These are phyloP conservation scores for Indicator maculatus DNA, from an alignment of 2,113 vertebrate genomes.

Conservation along the genomic window DNA sequence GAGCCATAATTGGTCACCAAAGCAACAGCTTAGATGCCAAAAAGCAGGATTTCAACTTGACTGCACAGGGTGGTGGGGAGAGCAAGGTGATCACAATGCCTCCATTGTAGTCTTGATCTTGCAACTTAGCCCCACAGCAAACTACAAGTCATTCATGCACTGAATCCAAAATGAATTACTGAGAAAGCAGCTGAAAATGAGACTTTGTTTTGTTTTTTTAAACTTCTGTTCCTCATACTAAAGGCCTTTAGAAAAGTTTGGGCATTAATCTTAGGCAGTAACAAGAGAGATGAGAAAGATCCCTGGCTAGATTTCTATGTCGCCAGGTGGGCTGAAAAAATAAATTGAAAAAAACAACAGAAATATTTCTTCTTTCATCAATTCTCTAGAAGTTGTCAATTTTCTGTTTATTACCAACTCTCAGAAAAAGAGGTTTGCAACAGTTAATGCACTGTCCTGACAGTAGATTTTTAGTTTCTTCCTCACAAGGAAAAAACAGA, in stretches of 20 bases:
- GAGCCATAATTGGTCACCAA: slow-evolving; percentile 53
- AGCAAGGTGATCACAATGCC: slow-evolving; percentile 59
- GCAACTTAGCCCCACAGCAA: background rate
- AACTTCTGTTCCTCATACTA: slow-evolving; percentile 9
- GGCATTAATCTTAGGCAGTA: background rate
- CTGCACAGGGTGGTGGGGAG: background rate
- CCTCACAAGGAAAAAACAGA: background rate
- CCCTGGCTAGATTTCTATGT: background rate
- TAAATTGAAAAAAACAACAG: background rate
- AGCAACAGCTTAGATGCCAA: slow-evolving; percentile 59
- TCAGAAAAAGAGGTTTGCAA: background rate
- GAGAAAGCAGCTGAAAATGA: slow-evolving; percentile 23
- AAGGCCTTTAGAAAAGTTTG: background rate
- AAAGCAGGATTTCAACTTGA: slow-evolving; percentile 52
- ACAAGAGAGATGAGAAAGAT: background rate
- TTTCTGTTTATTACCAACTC: background rate
- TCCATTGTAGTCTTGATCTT: slow-evolving; percentile 51
- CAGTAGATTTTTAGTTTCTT: background rate
- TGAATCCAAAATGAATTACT: slow-evolving; percentile 43
- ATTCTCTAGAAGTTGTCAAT: background rate
- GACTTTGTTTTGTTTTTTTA: slow-evolving; percentile 30
- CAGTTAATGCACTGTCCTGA: background rate
- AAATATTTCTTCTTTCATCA: background rate
- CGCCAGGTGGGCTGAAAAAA: background rate
- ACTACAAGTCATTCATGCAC: background rate